Evolutionary conservation across 1,140 invertebrate species (phyloP).

Genomic region (Formica exsecta): DNA sequence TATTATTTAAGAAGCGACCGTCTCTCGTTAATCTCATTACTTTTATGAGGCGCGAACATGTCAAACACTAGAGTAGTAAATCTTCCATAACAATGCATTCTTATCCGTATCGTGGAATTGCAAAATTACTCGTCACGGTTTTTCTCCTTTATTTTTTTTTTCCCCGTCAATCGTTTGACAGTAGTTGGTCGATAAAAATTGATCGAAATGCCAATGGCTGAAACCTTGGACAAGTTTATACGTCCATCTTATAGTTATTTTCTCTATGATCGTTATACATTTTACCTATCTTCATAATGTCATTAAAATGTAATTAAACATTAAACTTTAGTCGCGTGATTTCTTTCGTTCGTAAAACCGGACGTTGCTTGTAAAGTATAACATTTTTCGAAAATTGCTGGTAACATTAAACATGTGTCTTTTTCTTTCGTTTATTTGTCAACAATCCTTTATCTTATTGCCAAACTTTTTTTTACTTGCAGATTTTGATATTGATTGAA

Average conservation of each 20-base stretch:
- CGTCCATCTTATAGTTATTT: too few species aligned
- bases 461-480: neutral
- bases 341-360: neutral
- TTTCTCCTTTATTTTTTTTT: neutral
- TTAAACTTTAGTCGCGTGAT: neutral
- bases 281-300: too few species aligned
- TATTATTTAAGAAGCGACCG: slow-evolving; percentile 51
- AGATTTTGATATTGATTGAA: neutral
- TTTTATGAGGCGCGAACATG: neutral
- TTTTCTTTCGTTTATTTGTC: neutral
- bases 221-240: neutral
- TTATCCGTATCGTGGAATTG: slow-evolving; percentile 43
- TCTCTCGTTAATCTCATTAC: neutral
- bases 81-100: slow-evolving; percentile 60
- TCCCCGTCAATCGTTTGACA: neutral
- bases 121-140: slow-evolving; percentile 29
- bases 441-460: neutral
- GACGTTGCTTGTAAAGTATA: neutral
- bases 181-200: neutral
- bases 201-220: neutral
- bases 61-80: slow-evolving; percentile 67
- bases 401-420: neutral
- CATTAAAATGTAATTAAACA: neutral
- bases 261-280: too few species aligned
- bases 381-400: neutral